phyloP scores from a whole-genome alignment of 1,140 invertebrate species.

The Drosophila nigrodunni region DNA sequence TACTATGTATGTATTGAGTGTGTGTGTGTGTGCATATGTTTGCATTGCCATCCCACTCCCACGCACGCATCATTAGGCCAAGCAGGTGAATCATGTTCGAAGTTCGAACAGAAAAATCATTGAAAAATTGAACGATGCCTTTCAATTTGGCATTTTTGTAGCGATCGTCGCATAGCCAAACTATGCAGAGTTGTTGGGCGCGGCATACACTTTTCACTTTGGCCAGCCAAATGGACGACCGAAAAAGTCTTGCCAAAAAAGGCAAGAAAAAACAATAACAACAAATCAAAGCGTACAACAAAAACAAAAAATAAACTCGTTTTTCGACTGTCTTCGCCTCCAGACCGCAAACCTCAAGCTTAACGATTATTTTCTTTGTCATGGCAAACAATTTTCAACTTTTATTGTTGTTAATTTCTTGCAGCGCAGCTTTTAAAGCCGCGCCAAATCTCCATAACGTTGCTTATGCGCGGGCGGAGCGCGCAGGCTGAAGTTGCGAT shows the following conservation, averaged over 20 bases:
- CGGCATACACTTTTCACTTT: constrained; percentile 56
- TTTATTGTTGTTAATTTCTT: constrained; percentile 79
- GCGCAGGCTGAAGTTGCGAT: constrained; percentile 14
- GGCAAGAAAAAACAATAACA: constrained; percentile 24
- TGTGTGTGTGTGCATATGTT: constrained; percentile 13
- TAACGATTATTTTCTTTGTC: constrained; percentile 75
- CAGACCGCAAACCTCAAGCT: constrained; percentile 42
- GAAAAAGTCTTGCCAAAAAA: constrained; percentile 46
- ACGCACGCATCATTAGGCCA: constrained; percentile 32
- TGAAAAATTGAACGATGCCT: constrained; percentile 27
- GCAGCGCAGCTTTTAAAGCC: constrained; percentile 54
- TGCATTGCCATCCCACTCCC: constrained; percentile 49
- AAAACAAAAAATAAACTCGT: constrained; percentile 14
- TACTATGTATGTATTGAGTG: constrained; percentile 3
- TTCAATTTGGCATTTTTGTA: constrained; percentile 24
- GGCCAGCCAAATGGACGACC: constrained; percentile 31
- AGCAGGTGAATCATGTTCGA: constrained; percentile 43
- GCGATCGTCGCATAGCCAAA: constrained; percentile 6
- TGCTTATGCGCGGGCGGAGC: constrained; percentile 32
- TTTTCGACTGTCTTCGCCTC: constrained; percentile 51
- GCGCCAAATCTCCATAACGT: constrained; percentile 39
- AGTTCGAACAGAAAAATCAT: constrained; percentile 32
- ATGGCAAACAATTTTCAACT: constrained; percentile 75
- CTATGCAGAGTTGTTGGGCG: constrained; percentile 31
- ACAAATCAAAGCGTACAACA: constrained; percentile 27